Percentiles rank a stretch among this genome's conserved stretches.
phyloP scores from a whole-genome alignment of 92 coral and sea anemone species.

The Actinernus sp. region DNA sequence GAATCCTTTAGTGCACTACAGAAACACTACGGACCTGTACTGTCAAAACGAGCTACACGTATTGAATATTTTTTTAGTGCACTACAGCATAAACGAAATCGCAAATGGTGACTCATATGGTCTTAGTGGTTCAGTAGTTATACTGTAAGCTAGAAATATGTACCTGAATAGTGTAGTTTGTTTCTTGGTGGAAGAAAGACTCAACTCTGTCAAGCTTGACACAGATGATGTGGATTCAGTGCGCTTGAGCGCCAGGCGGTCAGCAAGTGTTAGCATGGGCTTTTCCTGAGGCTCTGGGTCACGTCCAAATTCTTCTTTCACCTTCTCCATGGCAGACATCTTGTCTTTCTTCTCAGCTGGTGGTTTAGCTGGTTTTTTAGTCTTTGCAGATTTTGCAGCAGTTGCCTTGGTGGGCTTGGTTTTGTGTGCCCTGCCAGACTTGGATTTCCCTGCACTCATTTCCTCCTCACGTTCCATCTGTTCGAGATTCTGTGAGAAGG shows the following conservation, averaged over 20 bases:
- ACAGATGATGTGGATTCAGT: conserved; percentile 37
- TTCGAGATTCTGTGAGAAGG: conserved; percentile 63
- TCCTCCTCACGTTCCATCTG: conserved; percentile 81
- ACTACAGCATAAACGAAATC: no score
- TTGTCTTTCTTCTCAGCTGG: conserved; percentile 9
- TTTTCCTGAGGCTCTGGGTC: conserved; percentile 59
- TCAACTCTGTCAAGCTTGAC: conserved; percentile 40
- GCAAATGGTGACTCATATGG: no score
- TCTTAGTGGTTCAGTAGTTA: no score
- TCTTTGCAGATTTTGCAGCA: conserved; percentile 1
- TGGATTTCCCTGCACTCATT: conserved; percentile 45
- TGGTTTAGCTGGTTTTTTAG: conserved; percentile 17
- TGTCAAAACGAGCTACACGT: no score
- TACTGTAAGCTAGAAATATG: no score
- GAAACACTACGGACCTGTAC: no score
- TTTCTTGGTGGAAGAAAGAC: conserved; percentile 34
- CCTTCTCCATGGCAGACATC: conserved; percentile 12
- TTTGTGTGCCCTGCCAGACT: conserved; percentile 67
- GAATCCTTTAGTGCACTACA: no score
- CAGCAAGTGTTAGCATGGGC: conserved; percentile 61
- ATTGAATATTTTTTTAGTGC: no score
- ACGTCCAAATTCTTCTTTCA: conserved; percentile 14
- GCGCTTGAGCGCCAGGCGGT: conserved; percentile 68
- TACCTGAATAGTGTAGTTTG: conserved; percentile 49
- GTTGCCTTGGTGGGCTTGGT: conserved; percentile 21